Base-by-base conservation (phyloP, 1,140 invertebrate genomes). In the Zaprionus vittiger region DNA sequence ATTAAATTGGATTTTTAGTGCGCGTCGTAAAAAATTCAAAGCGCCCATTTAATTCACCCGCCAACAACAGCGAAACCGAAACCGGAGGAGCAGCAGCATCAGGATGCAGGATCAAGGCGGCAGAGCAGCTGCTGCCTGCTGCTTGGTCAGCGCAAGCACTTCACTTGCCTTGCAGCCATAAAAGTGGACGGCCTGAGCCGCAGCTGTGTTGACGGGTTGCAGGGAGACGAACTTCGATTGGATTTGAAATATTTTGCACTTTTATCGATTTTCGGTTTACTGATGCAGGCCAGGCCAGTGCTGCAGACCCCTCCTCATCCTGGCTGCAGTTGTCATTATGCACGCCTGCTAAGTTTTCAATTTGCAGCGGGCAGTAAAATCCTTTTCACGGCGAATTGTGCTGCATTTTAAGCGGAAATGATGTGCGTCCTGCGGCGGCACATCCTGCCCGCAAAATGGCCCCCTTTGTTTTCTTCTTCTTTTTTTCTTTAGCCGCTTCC, bases 1-100 rank as follows among this genome's bases (percentile, higher is more conserved):
- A 91, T 91, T 91, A 91, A 91, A 91, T 91, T 81, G 90, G 91
- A 90, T 91, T 91, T 91, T 91, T 90, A 91, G 90, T 91, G 90
- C 71, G 65, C 83, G 80, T 91, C 90, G 91, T 91, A 91, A 91
- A 91, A 91, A 91, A 91, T 83, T 86, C 85, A 91, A 90, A 91
- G 86, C 86, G 81, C 75, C 81, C 85, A 90, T 91, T 91, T 90
- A 86, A 90, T 91, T 85, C 86, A 80, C 73, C 77, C 73, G 80
- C 65, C 83, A 86, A 83, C 80, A 80, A 62, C 84, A 80, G 68
- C 77, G 2, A 28, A 28, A 6, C 26, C 5, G 26, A 28, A 83
- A 44, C 70, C 69, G 38, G 31, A 31, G 69, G 24, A 64, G 70
- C 24, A 31, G 28, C 75, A 79, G 67, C 80, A 75, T 77, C 81